These are phyloP conservation scores for Aelia acuminata DNA, from an alignment of 2,888 invertebrate species.

Conservation along the genomic window DNA sequence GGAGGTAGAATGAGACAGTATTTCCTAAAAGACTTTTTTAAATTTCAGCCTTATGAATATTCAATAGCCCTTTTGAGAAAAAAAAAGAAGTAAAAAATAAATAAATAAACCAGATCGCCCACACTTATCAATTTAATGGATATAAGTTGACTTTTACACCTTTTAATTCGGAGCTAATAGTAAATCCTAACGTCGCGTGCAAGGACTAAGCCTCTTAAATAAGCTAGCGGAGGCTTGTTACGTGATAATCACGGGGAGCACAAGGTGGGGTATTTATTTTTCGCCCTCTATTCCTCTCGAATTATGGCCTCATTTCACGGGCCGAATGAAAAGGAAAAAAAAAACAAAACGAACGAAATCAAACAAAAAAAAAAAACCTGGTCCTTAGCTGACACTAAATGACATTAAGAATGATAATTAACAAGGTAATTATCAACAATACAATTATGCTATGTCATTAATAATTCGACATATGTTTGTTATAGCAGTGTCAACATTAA, in stretches of 20 bases:
- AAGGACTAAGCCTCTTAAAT: not conserved
- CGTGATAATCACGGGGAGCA: conserved; percentile 29
- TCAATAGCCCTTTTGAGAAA: not conserved
- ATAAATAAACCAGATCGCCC: conserved; percentile 53
- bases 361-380: no score
- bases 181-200: conserved; percentile 45
- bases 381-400: conserved; percentile 30
- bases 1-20: not conserved
- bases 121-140: conserved; percentile 52
- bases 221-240: not conserved
- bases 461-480: conserved; percentile 29
- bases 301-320: conserved; percentile 20
- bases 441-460: conserved; percentile 38
- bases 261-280: conserved; percentile 28
- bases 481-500: conserved; percentile 30
- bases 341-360: no score
- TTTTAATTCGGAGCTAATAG: conserved; percentile 34
- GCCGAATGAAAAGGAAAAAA: not conserved
- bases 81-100: not conserved
- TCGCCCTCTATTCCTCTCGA: not conserved
- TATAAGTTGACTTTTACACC: conserved; percentile 52
- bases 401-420: conserved; percentile 40
- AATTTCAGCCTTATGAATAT: conserved; percentile 49
- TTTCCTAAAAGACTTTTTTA: conserved; percentile 45
- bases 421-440: conserved; percentile 46